Evolutionary conservation across 1,140 invertebrate species (phyloP).

Genomic region (Pseudomyrmex gracilis): DNA sequence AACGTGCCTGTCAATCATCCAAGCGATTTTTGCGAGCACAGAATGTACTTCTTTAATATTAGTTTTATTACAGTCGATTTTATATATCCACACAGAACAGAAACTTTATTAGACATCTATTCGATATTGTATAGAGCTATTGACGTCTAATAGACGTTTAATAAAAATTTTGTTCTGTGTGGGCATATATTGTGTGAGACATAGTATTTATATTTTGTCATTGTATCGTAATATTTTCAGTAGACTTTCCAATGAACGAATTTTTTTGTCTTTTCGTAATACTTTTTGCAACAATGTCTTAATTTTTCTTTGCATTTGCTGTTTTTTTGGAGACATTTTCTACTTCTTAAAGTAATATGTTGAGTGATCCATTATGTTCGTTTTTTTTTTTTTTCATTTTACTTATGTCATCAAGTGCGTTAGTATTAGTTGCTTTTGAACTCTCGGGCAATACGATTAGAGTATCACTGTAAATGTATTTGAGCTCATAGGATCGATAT

Average conservation of each 20-base stretch:
- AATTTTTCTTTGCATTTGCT: background rate
- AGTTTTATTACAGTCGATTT: too few species aligned
- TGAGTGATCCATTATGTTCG: background rate
- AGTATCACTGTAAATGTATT: too few species aligned
- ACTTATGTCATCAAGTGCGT: background rate
- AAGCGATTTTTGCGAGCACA: too few species aligned
- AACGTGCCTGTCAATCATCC: too few species aligned
- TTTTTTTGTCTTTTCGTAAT: background rate
- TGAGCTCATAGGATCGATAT: too few species aligned
- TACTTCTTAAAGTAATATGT: background rate
- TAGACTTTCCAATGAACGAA: background rate
- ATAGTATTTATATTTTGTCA: background rate
- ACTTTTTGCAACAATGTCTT: background rate
- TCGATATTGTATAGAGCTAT: too few species aligned
- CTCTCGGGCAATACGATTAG: background rate
- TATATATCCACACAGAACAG: too few species aligned
- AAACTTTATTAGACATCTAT: background rate
- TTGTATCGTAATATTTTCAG: background rate
- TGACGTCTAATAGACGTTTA: too few species aligned
- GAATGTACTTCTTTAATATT: too few species aligned
- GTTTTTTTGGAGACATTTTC: background rate
- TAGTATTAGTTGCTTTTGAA: background rate
- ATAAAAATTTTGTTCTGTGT: too few species aligned
- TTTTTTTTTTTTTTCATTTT: background rate
- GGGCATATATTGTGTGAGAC: background rate